Conservation (phyloP, 2,113 vertebrate genomes). For the Grammomys dolichurus region DNA sequence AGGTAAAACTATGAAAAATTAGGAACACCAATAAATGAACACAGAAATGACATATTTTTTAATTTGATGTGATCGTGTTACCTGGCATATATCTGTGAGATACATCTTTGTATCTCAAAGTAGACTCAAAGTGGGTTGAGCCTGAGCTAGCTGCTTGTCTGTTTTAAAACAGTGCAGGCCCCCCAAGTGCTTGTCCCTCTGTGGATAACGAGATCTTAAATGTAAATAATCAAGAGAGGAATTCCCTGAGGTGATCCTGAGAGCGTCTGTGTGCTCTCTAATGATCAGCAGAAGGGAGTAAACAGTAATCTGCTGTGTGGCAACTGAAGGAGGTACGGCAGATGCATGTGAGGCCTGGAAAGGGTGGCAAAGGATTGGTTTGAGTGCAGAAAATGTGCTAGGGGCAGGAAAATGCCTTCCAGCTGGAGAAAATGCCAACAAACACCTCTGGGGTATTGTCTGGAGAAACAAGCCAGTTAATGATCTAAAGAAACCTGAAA, state of each 20-base stretch:
- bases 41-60: not conserved
- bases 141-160: slow-evolving; percentile 27
- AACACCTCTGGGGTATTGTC: slow-evolving; percentile 17
- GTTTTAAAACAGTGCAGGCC: slow-evolving; percentile 39
- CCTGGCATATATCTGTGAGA: not conserved
- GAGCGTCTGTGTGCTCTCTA: slow-evolving; percentile 50
- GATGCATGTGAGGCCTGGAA: not conserved
- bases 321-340: not conserved
- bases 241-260: slow-evolving; percentile 36
- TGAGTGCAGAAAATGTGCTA: slow-evolving; percentile 19
- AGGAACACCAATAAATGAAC: not conserved
- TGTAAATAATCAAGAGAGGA: slow-evolving; percentile 56
- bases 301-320: slow-evolving; percentile 25
- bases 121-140: not conserved
- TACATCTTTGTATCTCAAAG: slow-evolving; percentile 36
- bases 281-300: slow-evolving; percentile 56
- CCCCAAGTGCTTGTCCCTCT: slow-evolving; percentile 25
- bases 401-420: not conserved
- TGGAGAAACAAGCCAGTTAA: slow-evolving; percentile 51
- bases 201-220: not conserved
- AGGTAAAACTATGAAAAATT: not conserved
- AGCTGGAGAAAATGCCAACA: not conserved
- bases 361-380: slow-evolving; percentile 13
- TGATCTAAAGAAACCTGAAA: slow-evolving; percentile 66
- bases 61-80: rapidly evolving